Base-by-base conservation (phyloP, 2,888 invertebrate species). In the Nemapogon koenigi region DNA sequence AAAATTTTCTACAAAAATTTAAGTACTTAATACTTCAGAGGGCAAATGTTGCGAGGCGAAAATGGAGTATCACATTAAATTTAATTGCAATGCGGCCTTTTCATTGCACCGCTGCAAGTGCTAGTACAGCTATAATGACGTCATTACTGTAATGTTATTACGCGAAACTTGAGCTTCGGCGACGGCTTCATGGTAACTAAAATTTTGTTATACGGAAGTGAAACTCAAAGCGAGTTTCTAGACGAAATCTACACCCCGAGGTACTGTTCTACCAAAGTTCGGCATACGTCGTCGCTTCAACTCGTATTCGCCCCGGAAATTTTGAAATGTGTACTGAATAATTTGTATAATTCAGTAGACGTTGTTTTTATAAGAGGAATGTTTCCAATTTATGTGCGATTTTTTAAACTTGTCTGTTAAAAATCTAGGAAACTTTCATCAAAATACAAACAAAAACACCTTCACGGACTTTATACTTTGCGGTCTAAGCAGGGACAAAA, bases 1-100 rank as follows among this genome's bases (percentile, higher is more conserved):
- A n/a, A n/a, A n/a, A n/a, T n/a, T n/a, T n/a, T n/a, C n/a, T n/a
- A n/a, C n/a, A n/a, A n/a, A n/a, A n/a, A n/a, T n/a, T 33, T 33
- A 33, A 33, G 11, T 19, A 19, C 19, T 33, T 33, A 19, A 33
- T 33, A 33, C 33, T 19, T 33, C 19, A 19, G 22, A 35, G 18
- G 35, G 16, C 35, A 35, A 35, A 35, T 35, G 35, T 16, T 16
- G 35, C 35, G 35, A 25, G 26, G 37, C 37, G 49, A 51, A 57
- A 55, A 57, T 51, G 48, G 44, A 53, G 55, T 57, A 53, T 58
- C 51, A 51, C 52, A 58, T 62, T 62, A 57, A 62, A 58, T 54
- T 62, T 62, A 62, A 66, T 51, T 50, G 52, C 52, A 49, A 28
- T 27, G 46, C 42, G 43, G 47, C 47, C 50, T 52, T 55, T 58